Base-by-base conservation (phyloP, 2,113 vertebrate species). In the Tringa solitaria region DNA sequence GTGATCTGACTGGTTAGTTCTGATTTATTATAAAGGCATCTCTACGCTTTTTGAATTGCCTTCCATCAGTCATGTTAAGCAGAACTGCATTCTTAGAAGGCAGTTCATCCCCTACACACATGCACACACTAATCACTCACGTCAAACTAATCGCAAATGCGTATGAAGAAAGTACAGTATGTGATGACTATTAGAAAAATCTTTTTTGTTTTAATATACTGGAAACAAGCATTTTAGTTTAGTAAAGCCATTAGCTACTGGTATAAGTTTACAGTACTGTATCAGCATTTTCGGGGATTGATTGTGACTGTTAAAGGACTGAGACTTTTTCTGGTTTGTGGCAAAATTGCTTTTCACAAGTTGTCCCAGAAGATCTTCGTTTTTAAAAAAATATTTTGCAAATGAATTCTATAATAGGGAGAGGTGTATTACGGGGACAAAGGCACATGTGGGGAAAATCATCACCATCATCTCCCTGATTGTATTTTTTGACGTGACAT, bases 1-100 rank as follows among this genome's bases (percentile, higher is more conserved):
- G 65, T 37, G 91, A 91, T 92, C 57, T 46, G 81, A 41, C 67
- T 95, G 80, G 73, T 95, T 93, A 68, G 73, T 61, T 91, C 67
- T 95, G 91, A 87, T 89, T 95, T 94, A 93, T 96, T 83, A 45
- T 76, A 93, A 93, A 95, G 84, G 91, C 93, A 93, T 83, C 83
- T 80, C 74, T 85, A 69, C 73, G 85, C 70, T 69, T 90, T 95
- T 51, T 87, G 85, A 87, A 83, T 84, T 21, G 28, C 80, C 74
- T 96, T 80, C 77, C 80, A 87, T 89, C 69, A n/a, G 65, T 87
- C 87, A 35, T 1, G 59, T 63, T 89, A 82, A 90, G 88, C 65
- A 89, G 65, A 86, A 75, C 28, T 65, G 76, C 82, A 33, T 90
- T 90, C 39, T 69, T 61, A 8, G 2, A 18, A 76, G 54, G 94